A percentile compares a stretch with the other conserved stretches of the same genome.
Conservation (phyloP, 2,888 invertebrate species). For the Entomobrya proxima region DNA sequence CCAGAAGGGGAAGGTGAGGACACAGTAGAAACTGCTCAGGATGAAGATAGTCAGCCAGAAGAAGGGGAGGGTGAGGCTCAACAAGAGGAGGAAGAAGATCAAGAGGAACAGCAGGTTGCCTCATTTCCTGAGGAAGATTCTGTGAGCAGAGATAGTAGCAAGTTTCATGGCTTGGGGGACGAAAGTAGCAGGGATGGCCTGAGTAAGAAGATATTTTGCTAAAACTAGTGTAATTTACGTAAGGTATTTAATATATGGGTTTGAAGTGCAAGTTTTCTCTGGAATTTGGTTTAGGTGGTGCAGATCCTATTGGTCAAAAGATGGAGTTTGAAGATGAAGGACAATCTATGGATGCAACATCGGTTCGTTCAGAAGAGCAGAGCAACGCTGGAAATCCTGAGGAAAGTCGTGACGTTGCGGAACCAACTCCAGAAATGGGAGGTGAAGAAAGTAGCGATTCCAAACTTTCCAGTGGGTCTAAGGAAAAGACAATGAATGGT, state of each 20-base stretch:
- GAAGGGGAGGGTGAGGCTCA: neutral
- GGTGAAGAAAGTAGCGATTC: slow-evolving; percentile 35
- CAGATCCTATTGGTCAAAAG: slow-evolving; percentile 61
- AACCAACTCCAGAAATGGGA: slow-evolving; percentile 42
- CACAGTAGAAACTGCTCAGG: neutral
- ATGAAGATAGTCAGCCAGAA: neutral
- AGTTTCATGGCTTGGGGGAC: slow-evolving; percentile 72
- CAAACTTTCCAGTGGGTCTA: neutral
- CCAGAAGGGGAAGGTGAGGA: neutral
- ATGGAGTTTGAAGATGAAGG: slow-evolving; percentile 51
- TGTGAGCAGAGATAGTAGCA: slow-evolving; percentile 33
- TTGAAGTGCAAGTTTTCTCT: neutral
- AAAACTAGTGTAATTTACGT: neutral
- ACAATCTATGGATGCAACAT: slow-evolving; percentile 65
- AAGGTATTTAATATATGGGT: too few relatives aligned
- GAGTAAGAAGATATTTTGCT: neutral
- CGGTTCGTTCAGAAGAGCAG: slow-evolving; percentile 33
- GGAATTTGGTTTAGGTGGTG: slow-evolving; percentile 70
- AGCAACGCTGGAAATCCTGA: slow-evolving; percentile 62
- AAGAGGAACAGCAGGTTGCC: slow-evolving; percentile 21
- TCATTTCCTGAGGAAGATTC: slow-evolving; percentile 52
- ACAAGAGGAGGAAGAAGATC: neutral
- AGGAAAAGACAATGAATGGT: slow-evolving; percentile 10
- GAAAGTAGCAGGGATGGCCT: slow-evolving; percentile 76
- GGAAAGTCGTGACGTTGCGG: slow-evolving; percentile 62